Base-by-base conservation (phyloP, 2,113 vertebrate species). In the Trichechus manatus region DNA sequence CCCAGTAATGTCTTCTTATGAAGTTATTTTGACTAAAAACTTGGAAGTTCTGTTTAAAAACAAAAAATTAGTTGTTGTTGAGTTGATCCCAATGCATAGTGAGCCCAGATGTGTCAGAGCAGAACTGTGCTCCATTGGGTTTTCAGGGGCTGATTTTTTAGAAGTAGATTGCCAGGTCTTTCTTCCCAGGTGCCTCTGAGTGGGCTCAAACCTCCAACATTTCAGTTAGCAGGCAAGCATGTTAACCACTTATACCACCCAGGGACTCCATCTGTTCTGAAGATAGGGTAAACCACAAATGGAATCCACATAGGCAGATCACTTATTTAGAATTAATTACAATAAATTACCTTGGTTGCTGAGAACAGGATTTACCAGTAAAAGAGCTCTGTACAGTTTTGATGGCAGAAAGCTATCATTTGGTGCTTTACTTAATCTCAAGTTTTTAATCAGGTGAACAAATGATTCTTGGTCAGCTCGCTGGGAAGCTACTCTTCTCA, bases 401-500 rank as follows among this genome's bases (percentile, higher is more conserved):
- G 36, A 84, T 50, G 42, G 87, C 25, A 89, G 59, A 56, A 80
- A 93, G 70, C 2, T 66, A 80, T 86, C 53, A 74, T 11, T 70
- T 87, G 33, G 29, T 56, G 61, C 6, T 82, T 87, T 50, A 86
- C 59, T 83, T 91, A 39, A 79, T 53, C 29, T 94, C 27, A 59
- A 92, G 66, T 23, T 82, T 95, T 66, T 87, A 89, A 82, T 75
- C 17, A 95, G 80, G 74, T 86, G 64, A 77, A 78, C 29, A 27
- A n/a, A 78, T 59, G 77, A 59, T 74, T 86, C 36, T 94, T 56
- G 50, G 33, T 89, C 47, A 81, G 6, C 75, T 89, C 31, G 85
- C 47, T n/a, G 8, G 27, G 7, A 97, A 93, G 64, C 70, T 61
- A 63, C 33, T 97, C 93, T 91, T 87, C 56, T 80, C n/a, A 91